Base-by-base conservation (phyloP, 2,888 invertebrate genomes). In the Pomacea canaliculata region DNA sequence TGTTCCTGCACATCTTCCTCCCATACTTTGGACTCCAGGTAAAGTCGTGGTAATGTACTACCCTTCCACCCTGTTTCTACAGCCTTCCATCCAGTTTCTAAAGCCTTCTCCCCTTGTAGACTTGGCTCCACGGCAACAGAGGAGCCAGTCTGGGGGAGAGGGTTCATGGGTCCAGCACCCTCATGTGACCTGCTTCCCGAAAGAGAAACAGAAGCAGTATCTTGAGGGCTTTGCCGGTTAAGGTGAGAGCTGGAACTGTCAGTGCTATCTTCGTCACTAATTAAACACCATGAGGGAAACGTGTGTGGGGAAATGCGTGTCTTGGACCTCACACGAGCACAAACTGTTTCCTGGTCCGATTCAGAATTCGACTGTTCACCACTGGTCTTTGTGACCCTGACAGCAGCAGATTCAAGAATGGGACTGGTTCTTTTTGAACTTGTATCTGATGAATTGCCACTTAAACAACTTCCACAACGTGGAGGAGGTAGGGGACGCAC, bases 311-410 rank as follows among this genome's bases (percentile, higher is more conserved):
- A 85, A 37, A 89, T 85, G 19, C 79, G 82, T 10, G 89, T 87
- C 78, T 89, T 89, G 46, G 80, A 80, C 71, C 85, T 84, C 12
- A 89, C 80, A 49, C 89, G 79, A n/a, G 84, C 82, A 76, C 85
- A 86, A 71, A 89, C 83, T 56, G 82, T 82, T 72, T 88, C 89
- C 56, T 87, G 86, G 69, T 89, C 88, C 1, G 88, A 86, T 76
- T 87, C 88, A 7, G 86, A 87, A 48, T 84, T 79, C 5, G 86
- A 83, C 1, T 85, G 85, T 48, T 81, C 81, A 3, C 71, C 60
- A 46, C 65, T 27, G 13, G 69, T n/a, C 16, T 67, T 63, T 8
- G 59, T 66, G 12, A 59, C 48, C 13, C 48, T 68, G 19, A 46
- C 56, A 1, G 62, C 12, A 13, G 69, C 27, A 4, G 74, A 67